These are phyloP conservation scores for Cottus gobio DNA, from an alignment of 2,113 vertebrate genomes.

Conservation along the genomic window DNA sequence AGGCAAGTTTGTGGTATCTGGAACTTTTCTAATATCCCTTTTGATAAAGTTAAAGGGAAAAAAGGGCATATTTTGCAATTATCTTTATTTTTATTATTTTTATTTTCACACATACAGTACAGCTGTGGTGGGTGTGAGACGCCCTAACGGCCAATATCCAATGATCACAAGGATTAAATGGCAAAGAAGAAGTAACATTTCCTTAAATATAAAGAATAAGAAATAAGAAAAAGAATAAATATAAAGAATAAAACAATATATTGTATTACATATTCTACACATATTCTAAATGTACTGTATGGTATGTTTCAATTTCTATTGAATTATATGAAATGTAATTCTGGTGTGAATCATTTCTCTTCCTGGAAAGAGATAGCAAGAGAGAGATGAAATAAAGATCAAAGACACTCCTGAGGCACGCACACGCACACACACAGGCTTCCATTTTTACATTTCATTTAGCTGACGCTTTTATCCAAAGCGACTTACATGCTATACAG, in stretches of 20 bases:
- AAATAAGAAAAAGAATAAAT: too few relatives aligned
- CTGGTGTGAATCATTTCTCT: neutral
- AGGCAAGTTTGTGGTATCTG: neutral
- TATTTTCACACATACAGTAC: too few relatives aligned
- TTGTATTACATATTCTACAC: too few relatives aligned
- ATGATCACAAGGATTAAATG: neutral
- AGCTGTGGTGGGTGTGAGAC: neutral
- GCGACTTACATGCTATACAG: too few relatives aligned
- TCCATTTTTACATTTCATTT: too few relatives aligned
- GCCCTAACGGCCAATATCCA: neutral
- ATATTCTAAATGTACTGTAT: too few relatives aligned
- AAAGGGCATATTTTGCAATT: too few relatives aligned
- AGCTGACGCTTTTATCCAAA: too few relatives aligned
- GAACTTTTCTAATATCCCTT: neutral
- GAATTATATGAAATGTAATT: neutral
- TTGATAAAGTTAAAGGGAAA: too few relatives aligned
- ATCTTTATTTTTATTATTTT: neutral
- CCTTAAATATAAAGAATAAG: too few relatives aligned
- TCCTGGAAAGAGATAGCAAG: neutral
- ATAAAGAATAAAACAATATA: too few relatives aligned
- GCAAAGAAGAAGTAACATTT: too few relatives aligned
- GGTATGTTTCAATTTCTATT: neutral
- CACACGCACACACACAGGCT: conserved; percentile 7
- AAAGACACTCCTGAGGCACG: conserved; percentile 39
- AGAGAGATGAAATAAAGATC: conserved; percentile 47